Base-by-base conservation (phyloP, 2,888 invertebrate genomes). In the Ormyrus pomaceus region DNA sequence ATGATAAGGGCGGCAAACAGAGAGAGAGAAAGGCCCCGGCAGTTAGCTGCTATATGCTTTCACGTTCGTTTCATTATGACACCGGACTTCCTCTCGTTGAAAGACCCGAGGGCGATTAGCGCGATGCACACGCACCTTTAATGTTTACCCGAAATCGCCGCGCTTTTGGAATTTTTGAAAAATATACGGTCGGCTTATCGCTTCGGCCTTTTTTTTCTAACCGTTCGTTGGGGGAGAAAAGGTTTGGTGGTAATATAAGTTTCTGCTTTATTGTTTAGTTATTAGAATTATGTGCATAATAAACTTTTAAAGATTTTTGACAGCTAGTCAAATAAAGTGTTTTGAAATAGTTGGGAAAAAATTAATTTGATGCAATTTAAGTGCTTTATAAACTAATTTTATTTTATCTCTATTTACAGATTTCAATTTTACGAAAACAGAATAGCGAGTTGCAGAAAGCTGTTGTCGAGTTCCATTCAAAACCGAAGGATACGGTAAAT, bases 1-100 rank as follows among this genome's bases (percentile, higher is more conserved):
- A 84, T 88, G 90, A 90, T 90, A 90, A 90, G 89, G 81, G 86
- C 85, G 77, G 87, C 86, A 89, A 90, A 90, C 88, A 90, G 87
- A 86, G 64, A 1, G 56, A 8, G 19, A 9, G 50, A 34, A 10
- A 8, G 19, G 6, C 59, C 19, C n/a, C 51, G 50, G 11, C 34
- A 3, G n/a, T 59, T 70, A 59, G n/a, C 48, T 59, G n/a, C 45
- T 11, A 65, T 46, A 53, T 45, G 11, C 34, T n/a, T 13, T 50
- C 71, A 34, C 34, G 4, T 45, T 51, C n/a, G n/a, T 53, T 55
- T 55, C 45, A 3, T 11, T 53, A 34, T 53, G 34, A 34, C 34
- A 56, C 34, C 64, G 59, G 75, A 75, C 75, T 61, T 75, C 61
- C 68, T 75, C 61, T 53, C 13, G 10, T 19, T 34, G 2, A 51